Evolutionary conservation across 2,113 vertebrate species (phyloP), one percentile per base, ranked within the genome.

Genomic region (Lamprotornis superbus): DNA sequence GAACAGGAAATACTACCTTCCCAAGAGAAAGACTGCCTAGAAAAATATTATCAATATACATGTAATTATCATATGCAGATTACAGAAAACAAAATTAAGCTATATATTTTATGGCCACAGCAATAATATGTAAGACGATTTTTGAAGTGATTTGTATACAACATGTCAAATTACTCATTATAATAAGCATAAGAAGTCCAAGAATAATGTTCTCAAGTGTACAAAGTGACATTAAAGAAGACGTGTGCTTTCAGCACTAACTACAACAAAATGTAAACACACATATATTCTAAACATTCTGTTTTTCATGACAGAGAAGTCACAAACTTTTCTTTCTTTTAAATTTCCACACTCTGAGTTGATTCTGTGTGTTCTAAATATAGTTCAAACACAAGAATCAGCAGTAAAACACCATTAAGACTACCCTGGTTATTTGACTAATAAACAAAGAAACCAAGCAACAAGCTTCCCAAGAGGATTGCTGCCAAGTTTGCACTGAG

Each of bases 71-170:
- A 68, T 74, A 92, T 12, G 27, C 46, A 81, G 47, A 90, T 81
- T 86, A 88, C 47, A 78, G 55, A 86, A 88, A 92, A 83, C 73
- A 88, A 94, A 49, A 91, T 80, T 94, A 89, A 85, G 33, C 39
- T 76, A 55, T 35, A 9, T 67, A 83, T 93, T 86, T 93, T 85
- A 89, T 28, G 21, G 53, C 55, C 79, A 83, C 19, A 73, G 42
- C 35, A 73, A 53, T 37, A 96, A 86, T 64, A 67, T 2, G 10
- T 2, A 35, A 77, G 55, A 60, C 14, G 0, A 35, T 90, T 89
- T 94, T 83, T 95, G 71, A 94, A 87, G 56, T 49, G 50, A 86
- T 94, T 92, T 87, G 73, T 87, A 68, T 81, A n/a, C 67, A 85
- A 59, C 10, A 27, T 49, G 63, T 77, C 76, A 89, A 77, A 74